Evolutionary conservation across 2,797 vertebrate genomes (phyloP).

Genomic region (Pseudopleuronectes americanus): DNA sequence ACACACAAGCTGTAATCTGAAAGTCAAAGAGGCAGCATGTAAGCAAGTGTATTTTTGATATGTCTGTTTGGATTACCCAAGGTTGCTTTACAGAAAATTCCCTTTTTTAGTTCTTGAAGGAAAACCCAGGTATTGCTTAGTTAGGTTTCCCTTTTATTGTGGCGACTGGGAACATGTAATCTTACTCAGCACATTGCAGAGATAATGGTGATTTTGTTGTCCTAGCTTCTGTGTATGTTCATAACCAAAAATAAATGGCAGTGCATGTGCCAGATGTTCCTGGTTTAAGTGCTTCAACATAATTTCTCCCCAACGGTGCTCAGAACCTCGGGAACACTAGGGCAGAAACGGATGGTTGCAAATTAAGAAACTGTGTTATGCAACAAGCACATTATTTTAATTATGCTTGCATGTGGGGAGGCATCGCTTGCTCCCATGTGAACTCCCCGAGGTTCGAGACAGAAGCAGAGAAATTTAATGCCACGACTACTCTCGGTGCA

Average conservation of each 20-base stretch:
- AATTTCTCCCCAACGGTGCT: slow-evolving; percentile 32
- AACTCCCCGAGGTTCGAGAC: slow-evolving; percentile 22
- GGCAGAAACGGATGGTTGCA: slow-evolving; percentile 41
- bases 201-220: not conserved
- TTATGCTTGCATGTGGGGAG: slow-evolving; percentile 22
- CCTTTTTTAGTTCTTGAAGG: not conserved
- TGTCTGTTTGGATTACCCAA: not conserved
- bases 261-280: slow-evolving; percentile 42
- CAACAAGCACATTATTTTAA: slow-evolving; percentile 35
- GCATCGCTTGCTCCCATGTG: slow-evolving; percentile 10
- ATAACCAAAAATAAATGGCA: slow-evolving; percentile 28
- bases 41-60: not conserved
- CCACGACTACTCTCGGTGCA: slow-evolving; percentile 1
- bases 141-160: no score
- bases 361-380: slow-evolving; percentile 44
- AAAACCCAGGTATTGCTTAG: not conserved
- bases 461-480: slow-evolving; percentile 6
- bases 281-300: slow-evolving; percentile 23
- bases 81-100: not conserved
- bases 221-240: slow-evolving; percentile 2
- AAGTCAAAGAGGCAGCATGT: not conserved
- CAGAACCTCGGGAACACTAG: slow-evolving; percentile 19
- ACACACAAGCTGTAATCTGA: not conserved
- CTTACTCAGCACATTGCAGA: not conserved
- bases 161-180: not conserved